Percentiles rank a stretch among this genome's conserved stretches.
Conservation (phyloP, 2,888 invertebrate genomes). For the Eupelmus urozonus region DNA sequence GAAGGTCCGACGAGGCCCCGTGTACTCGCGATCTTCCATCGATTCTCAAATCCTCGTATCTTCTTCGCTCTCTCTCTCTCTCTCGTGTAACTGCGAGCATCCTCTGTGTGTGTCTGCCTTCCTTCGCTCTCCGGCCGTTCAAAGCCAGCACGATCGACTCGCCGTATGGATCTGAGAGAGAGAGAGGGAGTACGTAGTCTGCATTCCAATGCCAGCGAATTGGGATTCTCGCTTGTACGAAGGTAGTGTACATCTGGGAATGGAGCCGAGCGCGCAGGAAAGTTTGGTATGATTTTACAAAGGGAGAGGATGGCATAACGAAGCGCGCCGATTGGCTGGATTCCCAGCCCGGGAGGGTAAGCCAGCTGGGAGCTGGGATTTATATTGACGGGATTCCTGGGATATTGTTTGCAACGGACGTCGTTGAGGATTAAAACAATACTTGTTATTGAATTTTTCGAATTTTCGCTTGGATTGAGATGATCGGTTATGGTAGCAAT, state of each 20-base stretch:
- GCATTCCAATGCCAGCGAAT: slow-evolving; percentile 44
- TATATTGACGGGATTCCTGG: slow-evolving; percentile 24
- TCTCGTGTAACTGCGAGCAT: too few relatives aligned
- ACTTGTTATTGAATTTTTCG: not conserved
- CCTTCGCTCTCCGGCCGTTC: not conserved
- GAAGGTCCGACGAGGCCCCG: not conserved
- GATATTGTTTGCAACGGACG: not conserved
- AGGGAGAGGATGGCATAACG: slow-evolving; percentile 49
- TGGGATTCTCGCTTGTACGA: slow-evolving; percentile 25
- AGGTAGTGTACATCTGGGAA: not conserved
- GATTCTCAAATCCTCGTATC: slow-evolving; percentile 47
- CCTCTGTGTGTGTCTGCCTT: not conserved
- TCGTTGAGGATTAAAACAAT: not conserved
- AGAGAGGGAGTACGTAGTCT: slow-evolving; percentile 5
- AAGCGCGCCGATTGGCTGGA: slow-evolving; percentile 32
- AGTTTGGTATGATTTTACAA: slow-evolving; percentile 52
- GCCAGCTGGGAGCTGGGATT: slow-evolving; percentile 6
- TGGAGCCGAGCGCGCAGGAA: slow-evolving; percentile 1
- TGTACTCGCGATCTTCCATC: slow-evolving; percentile 39
- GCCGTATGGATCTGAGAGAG: not conserved
- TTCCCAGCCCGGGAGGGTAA: not conserved
- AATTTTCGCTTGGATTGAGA: not conserved
- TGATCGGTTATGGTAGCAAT: too few relatives aligned
- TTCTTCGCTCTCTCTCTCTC: not conserved
- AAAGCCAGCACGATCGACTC: slow-evolving; percentile 1